Evolutionary conservation across 1,140 invertebrate species (phyloP), one percentile per base, ranked within the genome.

Genomic region (Anoplolepis gracilipes): DNA sequence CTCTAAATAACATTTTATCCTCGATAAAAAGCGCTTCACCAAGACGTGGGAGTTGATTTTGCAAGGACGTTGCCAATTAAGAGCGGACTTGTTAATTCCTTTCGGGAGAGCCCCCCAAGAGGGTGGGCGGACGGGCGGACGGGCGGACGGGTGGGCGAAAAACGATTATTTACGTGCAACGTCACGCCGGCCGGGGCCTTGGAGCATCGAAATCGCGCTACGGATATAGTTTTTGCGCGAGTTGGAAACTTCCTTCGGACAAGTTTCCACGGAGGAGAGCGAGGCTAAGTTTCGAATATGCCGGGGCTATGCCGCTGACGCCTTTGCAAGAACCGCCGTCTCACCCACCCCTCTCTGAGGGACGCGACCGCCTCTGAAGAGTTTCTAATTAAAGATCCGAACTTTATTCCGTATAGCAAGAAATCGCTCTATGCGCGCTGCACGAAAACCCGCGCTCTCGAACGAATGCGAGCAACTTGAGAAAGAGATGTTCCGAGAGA

Each of bases 311-410:
- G 92, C 92, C 92, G 91, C 90, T 93, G 92, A 92, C 91, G 91
- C 92, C 90, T 89, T 73, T 78, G 89, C 92, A 94, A 94, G 93
- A 94, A 94, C 92, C 91, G 87, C 90, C 86, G 61, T 22, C 49
- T 36, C 65, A 42, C 65, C 33, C 53, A 69, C 46, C 77, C 85
- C 53, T 25, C 85, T 42, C 59, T 57, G 84, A 73, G 46, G 13
- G 78, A 84, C 87, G 88, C 90, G 91, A 90, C 86, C 85, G 75
- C 90, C 90, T 82, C 91, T 84, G 84, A 87, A 87, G 88, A 94
- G 90, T 94, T 94, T 94, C 92, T 94, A 93, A 94, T 94, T 94
- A 94, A 94, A 93, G 92, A 94, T 93, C 92, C 89, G 92, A 93
- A 93, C 91, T 94, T 90, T 85, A 90, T 90, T 90, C 70, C 67